A percentile compares a stretch with the other conserved stretches of the same genome.
Evolutionary conservation across 2,113 vertebrate species (phyloP).

Genomic region (Leuciscus idus): DNA sequence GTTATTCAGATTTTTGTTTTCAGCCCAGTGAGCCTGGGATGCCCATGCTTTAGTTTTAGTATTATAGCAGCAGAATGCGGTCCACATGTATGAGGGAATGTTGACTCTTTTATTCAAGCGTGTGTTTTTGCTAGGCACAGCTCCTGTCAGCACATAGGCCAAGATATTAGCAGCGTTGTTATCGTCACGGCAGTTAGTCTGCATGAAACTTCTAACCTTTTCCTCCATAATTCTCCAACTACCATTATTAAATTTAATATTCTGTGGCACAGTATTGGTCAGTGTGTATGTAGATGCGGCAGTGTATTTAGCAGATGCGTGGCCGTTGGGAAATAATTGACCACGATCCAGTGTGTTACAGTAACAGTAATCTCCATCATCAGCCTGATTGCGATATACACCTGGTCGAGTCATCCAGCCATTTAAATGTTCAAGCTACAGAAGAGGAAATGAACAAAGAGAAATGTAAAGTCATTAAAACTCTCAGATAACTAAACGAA

Average conservation of each 20-base stretch:
- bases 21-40: background rate
- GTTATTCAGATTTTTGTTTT: accelerated
- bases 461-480: too few relatives aligned
- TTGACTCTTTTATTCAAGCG: accelerated
- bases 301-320: background rate
- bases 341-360: too few relatives aligned
- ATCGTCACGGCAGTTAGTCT: background rate
- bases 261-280: background rate
- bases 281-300: background rate
- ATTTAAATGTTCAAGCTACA: background rate
- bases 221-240: background rate
- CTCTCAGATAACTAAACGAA: too few relatives aligned
- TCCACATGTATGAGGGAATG: background rate
- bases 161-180: background rate
- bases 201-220: background rate
- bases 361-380: too few relatives aligned
- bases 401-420: accelerated
- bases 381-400: background rate
- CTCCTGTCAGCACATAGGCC: background rate
- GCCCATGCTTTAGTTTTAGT: accelerated
- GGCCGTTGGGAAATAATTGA: background rate
- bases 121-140: background rate
- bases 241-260: background rate
- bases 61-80: background rate
- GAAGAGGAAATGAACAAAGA: background rate